Evolutionary conservation across 1,140 invertebrate species (phyloP).

Genomic region (Zaprionus inermis): DNA sequence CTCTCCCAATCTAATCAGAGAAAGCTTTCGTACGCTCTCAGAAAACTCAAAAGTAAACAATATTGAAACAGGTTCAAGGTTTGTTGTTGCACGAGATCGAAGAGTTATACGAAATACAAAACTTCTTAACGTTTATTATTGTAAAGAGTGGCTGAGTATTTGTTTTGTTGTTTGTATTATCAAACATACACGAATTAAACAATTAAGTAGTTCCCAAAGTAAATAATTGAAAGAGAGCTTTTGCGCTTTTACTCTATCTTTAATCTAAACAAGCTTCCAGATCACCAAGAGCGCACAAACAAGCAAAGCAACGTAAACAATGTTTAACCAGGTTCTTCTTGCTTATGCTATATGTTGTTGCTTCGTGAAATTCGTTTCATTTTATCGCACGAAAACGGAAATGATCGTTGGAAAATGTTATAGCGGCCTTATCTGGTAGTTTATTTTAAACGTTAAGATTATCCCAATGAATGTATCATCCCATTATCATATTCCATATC

Average conservation of each 20-base stretch:
- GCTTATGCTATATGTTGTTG: neutral
- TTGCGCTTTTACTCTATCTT: neutral
- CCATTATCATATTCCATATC: too few relatives aligned
- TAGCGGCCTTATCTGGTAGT: too few relatives aligned
- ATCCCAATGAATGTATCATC: too few relatives aligned
- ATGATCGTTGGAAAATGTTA: neutral
- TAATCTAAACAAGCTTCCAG: neutral
- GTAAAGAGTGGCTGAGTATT: too few relatives aligned
- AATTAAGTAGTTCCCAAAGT: neutral
- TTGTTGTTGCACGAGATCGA: neutral
- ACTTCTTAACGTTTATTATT: too few relatives aligned
- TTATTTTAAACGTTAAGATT: too few relatives aligned
- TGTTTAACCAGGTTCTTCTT: slow-evolving; percentile 1
- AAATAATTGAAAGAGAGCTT: neutral
- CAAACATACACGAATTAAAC: neutral
- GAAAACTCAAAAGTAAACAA: neutral
- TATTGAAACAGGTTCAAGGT: neutral
- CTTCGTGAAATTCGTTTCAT: neutral
- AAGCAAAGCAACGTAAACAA: neutral
- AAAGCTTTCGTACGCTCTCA: neutral
- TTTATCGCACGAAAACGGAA: neutral
- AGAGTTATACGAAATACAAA: neutral
- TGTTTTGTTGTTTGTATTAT: neutral
- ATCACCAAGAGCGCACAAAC: neutral
- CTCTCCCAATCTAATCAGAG: neutral